Base-by-base conservation (phyloP, 2,797 vertebrate species). In the Macroramphosus scolopax region DNA sequence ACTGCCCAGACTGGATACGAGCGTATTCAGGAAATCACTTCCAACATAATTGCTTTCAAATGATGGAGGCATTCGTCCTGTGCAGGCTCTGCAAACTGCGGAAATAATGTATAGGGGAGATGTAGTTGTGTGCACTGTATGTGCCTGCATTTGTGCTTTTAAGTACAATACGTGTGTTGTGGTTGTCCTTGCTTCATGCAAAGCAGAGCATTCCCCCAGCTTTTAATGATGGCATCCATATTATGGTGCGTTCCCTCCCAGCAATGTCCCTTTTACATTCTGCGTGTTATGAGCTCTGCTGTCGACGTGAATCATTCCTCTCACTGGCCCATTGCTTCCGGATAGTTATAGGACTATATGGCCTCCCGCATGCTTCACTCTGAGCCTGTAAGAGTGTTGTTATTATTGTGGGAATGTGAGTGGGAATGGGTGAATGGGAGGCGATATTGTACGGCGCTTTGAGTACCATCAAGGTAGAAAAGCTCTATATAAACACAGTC, bases 261-360 rank as follows among this genome's bases (percentile, higher is more conserved):
- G 64, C 7, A 4, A 37, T 55, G 50, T 64, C 39, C 70, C 46
- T 53, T 70, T 69, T 64, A 72, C 66, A 59, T 58, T 36, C 17
- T 1, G 5, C 8, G 48, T 58, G 63, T 63, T 59, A 49, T 51
- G 62, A 75, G 63, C 55, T 55, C 43, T 41, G 55, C 62, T 57
- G 70, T 74, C 12, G 24, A 36, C 17, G 9, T 68, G 75, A 77
- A 69, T 79, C 71, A 68, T 63, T 56, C 50, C 58, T 63, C 64
- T 67, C 43, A 4, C 66, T 53, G 73, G 72, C 50, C 59, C 70
- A 65, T 76, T 78, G 68, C 75, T 63, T 72, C 54, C 63, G 61
- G 47, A 69, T 65, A 70, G 58, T 81, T 79, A 62, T 35, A 37
- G 61, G 51, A 48, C 63, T 26, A 24, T 54, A 38, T 17, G 39